A percentile compares a stretch with the other conserved stretches of the same genome.
phyloP scores from a whole-genome alignment of 1,140 invertebrate species.

The Bilobella aurantiaca region DNA sequence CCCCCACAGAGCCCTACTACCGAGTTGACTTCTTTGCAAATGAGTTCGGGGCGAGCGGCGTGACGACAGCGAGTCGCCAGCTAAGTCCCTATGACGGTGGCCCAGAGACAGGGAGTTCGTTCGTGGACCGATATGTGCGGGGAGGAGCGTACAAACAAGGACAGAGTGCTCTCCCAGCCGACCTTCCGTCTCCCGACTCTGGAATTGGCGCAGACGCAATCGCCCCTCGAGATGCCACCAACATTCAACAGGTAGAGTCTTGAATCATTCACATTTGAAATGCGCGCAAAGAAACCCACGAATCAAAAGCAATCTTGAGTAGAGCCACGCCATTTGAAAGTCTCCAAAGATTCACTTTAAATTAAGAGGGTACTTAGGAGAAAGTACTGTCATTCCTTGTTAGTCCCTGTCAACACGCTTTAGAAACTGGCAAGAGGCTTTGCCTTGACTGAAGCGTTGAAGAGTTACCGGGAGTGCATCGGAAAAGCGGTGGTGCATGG shows the following conservation, averaged over 20 bases:
- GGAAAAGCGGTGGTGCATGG: no score
- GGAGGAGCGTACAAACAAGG: constrained; percentile 44
- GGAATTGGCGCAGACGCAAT: constrained; percentile 83
- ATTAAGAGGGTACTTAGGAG: no score
- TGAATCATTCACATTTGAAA: neutral
- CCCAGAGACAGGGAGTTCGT: constrained; percentile 42
- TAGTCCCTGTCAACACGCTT: no score
- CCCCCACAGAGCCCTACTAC: constrained; percentile 23
- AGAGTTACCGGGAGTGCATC: no score
- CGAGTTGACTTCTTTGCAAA: constrained; percentile 38
- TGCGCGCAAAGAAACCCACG: no score
- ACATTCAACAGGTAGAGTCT: constrained; percentile 68
- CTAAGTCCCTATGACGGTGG: constrained; percentile 30
- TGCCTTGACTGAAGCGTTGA: no score
- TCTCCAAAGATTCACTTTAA: no score
- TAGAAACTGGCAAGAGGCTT: no score
- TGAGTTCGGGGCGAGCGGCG: constrained; percentile 30
- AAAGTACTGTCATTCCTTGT: no score
- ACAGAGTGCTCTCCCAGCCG: constrained; percentile 51
- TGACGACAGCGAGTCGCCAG: constrained; percentile 17
- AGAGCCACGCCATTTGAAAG: no score
- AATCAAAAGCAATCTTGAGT: no score
- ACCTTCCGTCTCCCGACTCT: constrained; percentile 80
- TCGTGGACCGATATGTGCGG: constrained; percentile 47
- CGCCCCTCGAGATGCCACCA: constrained; percentile 74